Conservation (phyloP, 2,888 invertebrate species). For the Hirtodrosophila duncani region DNA sequence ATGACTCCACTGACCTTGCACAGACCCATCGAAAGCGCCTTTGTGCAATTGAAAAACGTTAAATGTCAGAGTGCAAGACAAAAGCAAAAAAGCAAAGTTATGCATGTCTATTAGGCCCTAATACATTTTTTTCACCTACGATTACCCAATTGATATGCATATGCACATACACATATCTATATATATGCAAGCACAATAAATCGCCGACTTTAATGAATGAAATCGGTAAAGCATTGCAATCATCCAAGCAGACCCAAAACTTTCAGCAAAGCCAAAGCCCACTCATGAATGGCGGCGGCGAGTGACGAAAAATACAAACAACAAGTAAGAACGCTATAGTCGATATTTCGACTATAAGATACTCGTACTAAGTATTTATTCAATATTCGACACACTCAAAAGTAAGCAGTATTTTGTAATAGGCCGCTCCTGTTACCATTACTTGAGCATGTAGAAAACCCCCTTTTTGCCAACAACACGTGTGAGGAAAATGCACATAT, state of each 20-base stretch:
- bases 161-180: no score
- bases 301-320: constrained; percentile 39
- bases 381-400: neutral
- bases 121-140: constrained; percentile 14
- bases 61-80: constrained; percentile 12
- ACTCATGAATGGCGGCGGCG: constrained; percentile 46
- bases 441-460: no score
- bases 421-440: no score
- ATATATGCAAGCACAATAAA: constrained; percentile 37
- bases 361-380: no score
- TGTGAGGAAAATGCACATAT: no score
- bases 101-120: constrained; percentile 16
- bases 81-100: constrained; percentile 13
- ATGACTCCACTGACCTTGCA: constrained; percentile 7
- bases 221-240: constrained; percentile 56
- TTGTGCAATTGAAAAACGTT: constrained; percentile 3
- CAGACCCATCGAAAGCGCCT: neutral
- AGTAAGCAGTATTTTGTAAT: no score
- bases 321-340: no score
- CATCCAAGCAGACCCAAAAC: constrained; percentile 8
- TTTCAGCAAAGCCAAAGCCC: constrained; percentile 28
- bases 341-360: no score
- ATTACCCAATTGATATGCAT: no score
- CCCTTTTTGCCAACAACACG: no score
- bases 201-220: constrained; percentile 32